Evolutionary conservation across 2,888 invertebrate genomes (phyloP).

Genomic region (Harpalus rubripes): DNA sequence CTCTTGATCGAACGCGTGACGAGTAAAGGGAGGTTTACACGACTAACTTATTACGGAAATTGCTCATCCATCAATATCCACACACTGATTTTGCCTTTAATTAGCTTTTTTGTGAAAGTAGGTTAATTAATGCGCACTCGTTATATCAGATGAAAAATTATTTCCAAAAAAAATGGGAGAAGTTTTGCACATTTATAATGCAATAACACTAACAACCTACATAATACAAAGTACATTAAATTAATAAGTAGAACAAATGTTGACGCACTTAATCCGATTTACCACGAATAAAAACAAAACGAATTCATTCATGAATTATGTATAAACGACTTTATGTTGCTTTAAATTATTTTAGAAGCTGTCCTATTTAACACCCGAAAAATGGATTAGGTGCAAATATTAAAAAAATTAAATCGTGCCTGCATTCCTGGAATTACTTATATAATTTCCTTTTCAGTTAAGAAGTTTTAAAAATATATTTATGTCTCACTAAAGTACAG

Average conservation of each 20-base stretch:
- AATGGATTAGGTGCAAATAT: too few relatives aligned
- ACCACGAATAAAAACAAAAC: neutral
- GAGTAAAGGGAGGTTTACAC: neutral
- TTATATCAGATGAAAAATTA: neutral
- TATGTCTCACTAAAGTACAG: too few relatives aligned
- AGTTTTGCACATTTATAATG: neutral
- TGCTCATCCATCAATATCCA: constrained; percentile 36
- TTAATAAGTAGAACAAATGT: neutral
- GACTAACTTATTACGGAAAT: constrained; percentile 34
- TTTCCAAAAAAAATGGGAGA: neutral
- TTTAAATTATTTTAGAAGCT: too few relatives aligned
- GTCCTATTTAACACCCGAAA: too few relatives aligned
- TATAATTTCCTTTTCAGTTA: too few relatives aligned
- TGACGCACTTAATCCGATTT: neutral
- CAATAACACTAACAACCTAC: too few relatives aligned
- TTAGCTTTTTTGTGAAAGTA: constrained; percentile 33
- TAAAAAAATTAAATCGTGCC: too few relatives aligned
- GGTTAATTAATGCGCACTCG: constrained; percentile 20
- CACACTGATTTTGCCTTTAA: constrained; percentile 38
- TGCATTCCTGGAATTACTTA: too few relatives aligned
- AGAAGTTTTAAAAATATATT: too few relatives aligned
- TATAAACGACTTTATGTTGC: too few relatives aligned
- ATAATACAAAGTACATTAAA: neutral
- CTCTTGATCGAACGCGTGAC: constrained; percentile 31
- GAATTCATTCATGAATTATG: neutral